Conservation (phyloP, 2,888 invertebrate species). For the Empis livida region DNA sequence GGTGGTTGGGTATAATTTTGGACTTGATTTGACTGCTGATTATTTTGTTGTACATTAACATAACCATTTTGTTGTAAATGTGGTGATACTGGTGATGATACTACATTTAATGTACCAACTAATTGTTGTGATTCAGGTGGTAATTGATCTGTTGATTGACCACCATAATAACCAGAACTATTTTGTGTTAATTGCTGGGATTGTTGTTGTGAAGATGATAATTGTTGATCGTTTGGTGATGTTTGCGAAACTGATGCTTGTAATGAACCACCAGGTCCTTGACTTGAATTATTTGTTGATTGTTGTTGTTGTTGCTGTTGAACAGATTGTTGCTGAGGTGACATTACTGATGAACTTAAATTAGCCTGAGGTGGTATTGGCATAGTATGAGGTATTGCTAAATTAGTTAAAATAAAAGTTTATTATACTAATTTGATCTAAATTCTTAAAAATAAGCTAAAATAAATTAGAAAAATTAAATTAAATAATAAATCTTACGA, state of each 20-base stretch:
- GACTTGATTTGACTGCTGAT: conserved; percentile 33
- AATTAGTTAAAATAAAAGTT: neutral
- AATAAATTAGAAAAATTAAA: neutral
- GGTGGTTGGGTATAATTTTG: conserved; percentile 30
- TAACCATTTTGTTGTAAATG: conserved; percentile 36
- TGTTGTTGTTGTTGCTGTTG: conserved; percentile 25
- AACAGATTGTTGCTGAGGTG: conserved; percentile 30
- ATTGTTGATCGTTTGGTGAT: conserved; percentile 24
- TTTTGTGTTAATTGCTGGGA: conserved; percentile 15
- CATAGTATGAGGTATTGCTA: conserved; percentile 34
- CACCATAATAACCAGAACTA: conserved; percentile 17
- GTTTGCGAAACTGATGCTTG: conserved; percentile 20
- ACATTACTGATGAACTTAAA: conserved; percentile 27
- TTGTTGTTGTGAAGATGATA: conserved; percentile 16
- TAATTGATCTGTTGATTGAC: conserved; percentile 18
- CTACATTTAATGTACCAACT: conserved; percentile 19
- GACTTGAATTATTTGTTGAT: conserved; percentile 12
- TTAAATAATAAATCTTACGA: conserved; percentile 3
- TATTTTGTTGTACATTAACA: conserved; percentile 20
- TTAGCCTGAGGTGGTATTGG: conserved; percentile 23
- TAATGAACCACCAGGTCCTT: conserved; percentile 12
- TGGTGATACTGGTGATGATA: conserved; percentile 22
- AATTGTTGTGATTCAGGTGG: conserved; percentile 26
- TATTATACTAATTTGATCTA: neutral
- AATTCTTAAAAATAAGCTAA: conserved; percentile 5